phyloP scores from a whole-genome alignment of 2,113 vertebrate species.

The Elaphurus davidianus region DNA sequence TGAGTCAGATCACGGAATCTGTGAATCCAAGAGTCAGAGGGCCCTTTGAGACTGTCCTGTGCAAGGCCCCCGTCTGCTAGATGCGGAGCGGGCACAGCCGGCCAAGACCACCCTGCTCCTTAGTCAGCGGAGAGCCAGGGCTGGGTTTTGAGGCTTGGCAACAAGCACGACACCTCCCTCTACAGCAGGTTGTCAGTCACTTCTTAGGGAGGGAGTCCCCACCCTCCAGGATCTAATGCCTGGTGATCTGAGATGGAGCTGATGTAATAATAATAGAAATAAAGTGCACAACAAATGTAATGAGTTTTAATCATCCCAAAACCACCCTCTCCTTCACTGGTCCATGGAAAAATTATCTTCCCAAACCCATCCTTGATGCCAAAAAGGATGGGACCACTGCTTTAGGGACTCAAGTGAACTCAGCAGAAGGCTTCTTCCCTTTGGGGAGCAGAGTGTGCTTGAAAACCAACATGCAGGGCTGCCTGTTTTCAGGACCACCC shows the following conservation, averaged over 20 bases:
- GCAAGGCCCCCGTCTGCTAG: neutral
- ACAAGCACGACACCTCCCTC: neutral
- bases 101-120: neutral
- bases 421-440: neutral
- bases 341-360: neutral
- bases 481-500: neutral
- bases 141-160: neutral
- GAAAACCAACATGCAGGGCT: neutral
- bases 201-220: neutral
- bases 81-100: neutral
- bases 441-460: neutral
- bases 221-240: neutral
- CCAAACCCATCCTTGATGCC: neutral
- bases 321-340: neutral
- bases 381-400: neutral
- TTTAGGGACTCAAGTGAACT: neutral
- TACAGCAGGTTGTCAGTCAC: neutral
- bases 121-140: neutral
- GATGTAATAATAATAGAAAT: neutral
- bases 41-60: neutral
- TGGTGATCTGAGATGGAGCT: neutral
- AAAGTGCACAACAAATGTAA: neutral
- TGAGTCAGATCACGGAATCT: neutral
- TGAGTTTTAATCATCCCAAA: neutral
- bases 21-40: neutral